Conservation (phyloP, 1,140 invertebrate genomes). For the Leptinotarsa defecta region DNA sequence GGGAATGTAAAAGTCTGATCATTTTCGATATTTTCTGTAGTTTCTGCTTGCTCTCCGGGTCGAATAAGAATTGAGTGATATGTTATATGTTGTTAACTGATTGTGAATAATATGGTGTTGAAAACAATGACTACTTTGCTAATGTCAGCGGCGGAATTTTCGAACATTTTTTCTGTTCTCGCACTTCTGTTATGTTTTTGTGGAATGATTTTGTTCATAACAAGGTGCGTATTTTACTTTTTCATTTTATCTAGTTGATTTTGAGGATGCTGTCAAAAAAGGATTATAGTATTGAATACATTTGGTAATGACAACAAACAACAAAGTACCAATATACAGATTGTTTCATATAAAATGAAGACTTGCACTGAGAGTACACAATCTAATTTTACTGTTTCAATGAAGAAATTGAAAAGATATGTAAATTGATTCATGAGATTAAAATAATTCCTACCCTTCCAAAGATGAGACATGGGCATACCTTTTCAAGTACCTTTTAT, state of each 20-base stretch:
- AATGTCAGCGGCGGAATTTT: conserved; percentile 66
- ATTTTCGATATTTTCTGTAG: conserved; percentile 12
- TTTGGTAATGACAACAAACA: no score
- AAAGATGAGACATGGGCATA: no score
- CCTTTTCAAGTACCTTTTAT: no score
- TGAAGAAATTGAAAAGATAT: no score
- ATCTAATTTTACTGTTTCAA: no score
- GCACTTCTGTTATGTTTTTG: conserved; percentile 66
- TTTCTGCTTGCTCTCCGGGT: background rate
- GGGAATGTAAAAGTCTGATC: conserved; percentile 14
- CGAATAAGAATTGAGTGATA: background rate
- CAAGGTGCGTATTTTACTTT: conserved; percentile 56
- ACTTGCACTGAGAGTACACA: no score
- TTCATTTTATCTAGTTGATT: conserved; percentile 23
- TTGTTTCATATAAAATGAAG: no score
- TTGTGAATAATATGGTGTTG: conserved; percentile 28
- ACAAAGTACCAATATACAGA: no score
- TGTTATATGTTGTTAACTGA: background rate
- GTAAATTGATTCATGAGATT: no score
- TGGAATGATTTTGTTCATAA: conserved; percentile 65
- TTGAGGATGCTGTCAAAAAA: background rate
- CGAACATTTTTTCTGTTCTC: conserved; percentile 65
- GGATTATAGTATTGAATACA: no score
- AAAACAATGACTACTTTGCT: conserved; percentile 63
- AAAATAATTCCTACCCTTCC: no score